Evolutionary conservation across 2,797 vertebrate species (phyloP).

Genomic region (Anolis apletophallus): DNA sequence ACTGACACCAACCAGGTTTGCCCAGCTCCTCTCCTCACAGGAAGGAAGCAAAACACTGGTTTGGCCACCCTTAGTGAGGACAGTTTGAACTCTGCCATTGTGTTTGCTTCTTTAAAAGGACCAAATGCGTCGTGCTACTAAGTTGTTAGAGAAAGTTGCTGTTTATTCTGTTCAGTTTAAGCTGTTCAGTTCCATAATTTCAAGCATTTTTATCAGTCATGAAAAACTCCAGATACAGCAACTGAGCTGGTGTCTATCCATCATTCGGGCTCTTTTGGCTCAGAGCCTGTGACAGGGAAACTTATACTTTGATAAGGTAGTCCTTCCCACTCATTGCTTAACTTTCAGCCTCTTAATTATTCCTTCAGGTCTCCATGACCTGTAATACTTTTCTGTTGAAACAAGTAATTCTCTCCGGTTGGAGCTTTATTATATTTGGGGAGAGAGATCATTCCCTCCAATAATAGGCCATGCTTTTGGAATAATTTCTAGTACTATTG

Average conservation of each 20-base stretch:
- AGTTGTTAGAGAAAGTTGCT: slow-evolving; percentile 3
- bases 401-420: slow-evolving; percentile 1
- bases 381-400: neutral
- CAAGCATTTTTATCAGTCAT: slow-evolving; percentile 40
- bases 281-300: slow-evolving; percentile 10
- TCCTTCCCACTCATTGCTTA: neutral
- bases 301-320: neutral
- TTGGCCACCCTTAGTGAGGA: too few relatives aligned
- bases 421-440: neutral
- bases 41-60: too few relatives aligned
- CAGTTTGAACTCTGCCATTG: neutral
- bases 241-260: slow-evolving; percentile 29
- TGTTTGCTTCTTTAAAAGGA: slow-evolving; percentile 24
- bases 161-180: neutral
- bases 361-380: slow-evolving; percentile 31
- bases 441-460: neutral
- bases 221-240: slow-evolving; percentile 38
- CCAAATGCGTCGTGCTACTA: neutral
- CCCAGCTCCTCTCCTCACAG: too few relatives aligned
- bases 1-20: too few relatives aligned
- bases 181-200: slow-evolving; percentile 30
- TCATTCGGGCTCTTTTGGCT: slow-evolving; percentile 18
- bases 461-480: neutral
- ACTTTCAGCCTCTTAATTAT: slow-evolving; percentile 27
- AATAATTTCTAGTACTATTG: neutral